Evolutionary conservation across 2,797 vertebrate species (phyloP), one percentile per base, ranked within the genome.

Genomic region (Meda fulgida): DNA sequence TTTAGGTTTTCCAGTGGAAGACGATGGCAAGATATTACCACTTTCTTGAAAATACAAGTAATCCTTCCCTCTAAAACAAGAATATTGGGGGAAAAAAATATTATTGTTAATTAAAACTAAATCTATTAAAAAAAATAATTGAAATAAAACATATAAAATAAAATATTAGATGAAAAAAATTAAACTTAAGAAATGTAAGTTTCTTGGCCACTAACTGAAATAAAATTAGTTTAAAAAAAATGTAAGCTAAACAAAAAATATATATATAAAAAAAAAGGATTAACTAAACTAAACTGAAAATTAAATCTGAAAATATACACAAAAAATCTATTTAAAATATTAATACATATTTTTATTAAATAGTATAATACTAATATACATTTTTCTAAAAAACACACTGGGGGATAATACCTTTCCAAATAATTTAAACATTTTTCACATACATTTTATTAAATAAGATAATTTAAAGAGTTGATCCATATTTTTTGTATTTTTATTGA

Each of bases 21-120:
- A 26, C 14, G 3, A 21, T 38, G 66, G 29, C 34, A 80, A 48
- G 86, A 75, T 2, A 29, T 83, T 84, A 58, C 53, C 34, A 21
- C 34, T 79, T 40, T 80, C 78, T 91, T 94, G 92, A 90, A 96
- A 96, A 91, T 95, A 96, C 36, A 97, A 90, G 87, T 89, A 92
- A 86, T 97, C 96, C 92, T 94, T 96, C 69, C 94, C 96, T 89
- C 97, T 98, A 83, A 78, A 92, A 90, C n/a, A 89, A 84, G 87
- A 87, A 89, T 43, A 16, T 76, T 76, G 21, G 29, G 23, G 8
- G 1, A 7, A 3, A 60, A 1, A 60, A 13, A 60, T 3, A 16
- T 75, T 36, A 36, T 4, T 55, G 19, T 55, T 36, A 23, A 65
- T 16, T 65, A 31, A 18, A 65, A 18, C 26, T 1, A 31, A 65